Evolutionary conservation across 1,140 invertebrate species (phyloP).

Genomic region (Coptotermes formosanus): DNA sequence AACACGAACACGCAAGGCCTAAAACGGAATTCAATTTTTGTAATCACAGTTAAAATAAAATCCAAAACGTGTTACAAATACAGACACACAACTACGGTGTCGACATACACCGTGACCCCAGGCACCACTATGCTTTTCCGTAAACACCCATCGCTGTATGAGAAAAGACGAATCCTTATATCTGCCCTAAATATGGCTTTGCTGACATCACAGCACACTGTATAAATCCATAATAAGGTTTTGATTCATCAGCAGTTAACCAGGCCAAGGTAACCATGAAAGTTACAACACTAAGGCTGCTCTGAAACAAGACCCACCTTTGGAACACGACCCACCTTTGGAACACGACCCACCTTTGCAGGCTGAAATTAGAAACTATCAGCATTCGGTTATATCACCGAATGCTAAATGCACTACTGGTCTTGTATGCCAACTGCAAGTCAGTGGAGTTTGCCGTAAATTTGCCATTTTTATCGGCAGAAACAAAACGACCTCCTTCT

Average conservation of each 20-base stretch:
- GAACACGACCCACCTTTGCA: constrained; percentile 80
- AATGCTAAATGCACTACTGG: constrained; percentile 96
- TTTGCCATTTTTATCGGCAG: constrained; percentile 60
- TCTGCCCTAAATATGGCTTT: too few relatives aligned
- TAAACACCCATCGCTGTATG: too few relatives aligned
- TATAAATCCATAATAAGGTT: too few relatives aligned
- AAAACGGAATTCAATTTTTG: not conserved
- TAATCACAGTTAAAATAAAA: not conserved
- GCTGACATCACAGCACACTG: too few relatives aligned
- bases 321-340: too few relatives aligned
- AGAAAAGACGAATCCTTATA: too few relatives aligned
- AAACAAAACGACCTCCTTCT: not conserved
- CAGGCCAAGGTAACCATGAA: constrained; percentile 52
- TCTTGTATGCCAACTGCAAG: constrained; percentile 94
- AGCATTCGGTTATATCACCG: constrained; percentile 86
- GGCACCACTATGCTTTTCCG: too few relatives aligned
- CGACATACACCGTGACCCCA: not conserved
- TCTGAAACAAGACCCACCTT: too few relatives aligned
- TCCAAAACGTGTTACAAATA: not conserved
- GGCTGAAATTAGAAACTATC: constrained; percentile 94
- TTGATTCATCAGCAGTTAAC: not conserved
- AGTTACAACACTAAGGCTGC: not conserved
- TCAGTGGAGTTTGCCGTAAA: constrained; percentile 87
- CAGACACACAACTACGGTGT: not conserved
- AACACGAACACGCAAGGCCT: not conserved